A percentile compares a stretch with the other conserved stretches of the same genome.
Conservation (phyloP, 1,140 invertebrate genomes). For the Euura lappo region DNA sequence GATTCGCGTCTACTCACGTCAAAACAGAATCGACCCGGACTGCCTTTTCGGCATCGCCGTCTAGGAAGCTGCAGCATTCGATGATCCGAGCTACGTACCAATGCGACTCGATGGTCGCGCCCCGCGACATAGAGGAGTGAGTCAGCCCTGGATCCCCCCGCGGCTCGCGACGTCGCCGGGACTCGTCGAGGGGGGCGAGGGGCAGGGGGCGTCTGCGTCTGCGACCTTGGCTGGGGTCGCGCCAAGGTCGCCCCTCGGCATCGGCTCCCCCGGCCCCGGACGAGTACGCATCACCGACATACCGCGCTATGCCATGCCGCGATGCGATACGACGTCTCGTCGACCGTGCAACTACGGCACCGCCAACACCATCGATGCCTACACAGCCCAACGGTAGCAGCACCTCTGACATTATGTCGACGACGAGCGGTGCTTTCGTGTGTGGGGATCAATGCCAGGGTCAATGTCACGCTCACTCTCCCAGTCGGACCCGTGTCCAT, state of each 20-base stretch:
- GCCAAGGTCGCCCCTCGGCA: constrained; percentile 47
- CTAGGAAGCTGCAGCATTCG: background rate
- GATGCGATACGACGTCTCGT: constrained; percentile 14
- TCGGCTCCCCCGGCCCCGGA: constrained; percentile 22
- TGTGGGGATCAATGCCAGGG: constrained; percentile 54
- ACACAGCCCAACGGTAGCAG: constrained; percentile 21
- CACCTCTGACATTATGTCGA: background rate
- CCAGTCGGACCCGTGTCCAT: background rate
- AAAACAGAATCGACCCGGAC: too few relatives aligned
- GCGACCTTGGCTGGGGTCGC: constrained; percentile 52
- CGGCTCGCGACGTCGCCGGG: constrained; percentile 15
- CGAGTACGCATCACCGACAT: background rate
- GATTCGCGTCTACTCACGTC: too few relatives aligned
- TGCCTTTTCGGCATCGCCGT: too few relatives aligned
- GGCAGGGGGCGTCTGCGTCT: constrained; percentile 48
- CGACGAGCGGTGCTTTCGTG: constrained; percentile 13
- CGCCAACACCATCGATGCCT: constrained; percentile 8
- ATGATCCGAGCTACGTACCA: background rate
- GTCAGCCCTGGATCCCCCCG: background rate
- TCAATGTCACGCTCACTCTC: constrained; percentile 47
- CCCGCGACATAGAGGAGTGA: background rate
- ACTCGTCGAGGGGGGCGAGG: constrained; percentile 5
- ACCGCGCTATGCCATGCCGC: constrained; percentile 25
- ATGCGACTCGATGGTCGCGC: background rate
- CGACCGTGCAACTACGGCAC: background rate